Evolutionary conservation across 1,140 invertebrate species (phyloP).

Genomic region (Probaryconus sp.): DNA sequence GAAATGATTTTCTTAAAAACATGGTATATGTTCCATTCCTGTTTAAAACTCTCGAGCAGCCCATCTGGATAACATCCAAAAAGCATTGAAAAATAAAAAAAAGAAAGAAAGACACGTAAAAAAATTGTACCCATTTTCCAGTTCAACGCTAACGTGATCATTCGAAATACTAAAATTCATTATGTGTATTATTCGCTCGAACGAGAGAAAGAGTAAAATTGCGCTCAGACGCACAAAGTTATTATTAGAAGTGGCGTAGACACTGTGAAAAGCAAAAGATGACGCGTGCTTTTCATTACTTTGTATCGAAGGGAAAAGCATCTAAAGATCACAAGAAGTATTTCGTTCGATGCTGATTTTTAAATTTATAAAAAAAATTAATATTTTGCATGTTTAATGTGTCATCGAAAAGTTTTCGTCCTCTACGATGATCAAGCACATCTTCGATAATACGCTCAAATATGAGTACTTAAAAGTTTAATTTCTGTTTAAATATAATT

Average conservation of each 20-base stretch:
- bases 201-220: neutral
- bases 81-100: too few species aligned
- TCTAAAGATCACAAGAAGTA: too few species aligned
- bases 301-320: neutral
- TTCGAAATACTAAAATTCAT: neutral
- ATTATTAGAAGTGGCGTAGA: conserved; percentile 65
- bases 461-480: too few species aligned
- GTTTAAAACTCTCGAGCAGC: conserved; percentile 3
- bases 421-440: too few species aligned
- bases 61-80: conserved; percentile 14
- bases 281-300: conserved; percentile 26
- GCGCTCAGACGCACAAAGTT: conserved; percentile 44
- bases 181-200: neutral
- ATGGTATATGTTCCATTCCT: neutral
- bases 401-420: too few species aligned
- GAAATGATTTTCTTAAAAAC: neutral
- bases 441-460: too few species aligned
- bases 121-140: neutral
- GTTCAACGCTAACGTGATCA: conserved; percentile 1
- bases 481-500: too few species aligned
- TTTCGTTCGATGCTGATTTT: too few species aligned
- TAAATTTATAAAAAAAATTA: too few species aligned
- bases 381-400: too few species aligned
- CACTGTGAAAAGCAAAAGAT: conserved; percentile 67
- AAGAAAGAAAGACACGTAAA: too few species aligned